Conservation (phyloP, 2,113 vertebrate genomes). For the Serinus canaria region DNA sequence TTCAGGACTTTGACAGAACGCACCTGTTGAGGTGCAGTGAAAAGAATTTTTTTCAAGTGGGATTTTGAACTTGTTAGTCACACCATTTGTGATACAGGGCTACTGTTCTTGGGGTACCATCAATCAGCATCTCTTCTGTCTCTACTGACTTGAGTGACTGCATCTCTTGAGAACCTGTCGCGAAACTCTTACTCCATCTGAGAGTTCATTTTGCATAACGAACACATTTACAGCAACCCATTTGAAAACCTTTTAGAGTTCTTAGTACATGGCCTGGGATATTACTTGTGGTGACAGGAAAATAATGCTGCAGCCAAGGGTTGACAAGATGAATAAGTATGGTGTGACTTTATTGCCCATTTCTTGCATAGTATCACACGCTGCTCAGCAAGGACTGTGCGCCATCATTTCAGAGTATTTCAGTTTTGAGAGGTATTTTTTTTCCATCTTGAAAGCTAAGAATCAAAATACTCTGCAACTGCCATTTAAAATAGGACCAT, state of each 20-base stretch:
- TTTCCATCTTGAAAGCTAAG: neutral
- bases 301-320: neutral
- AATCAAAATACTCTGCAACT: neutral
- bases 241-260: neutral
- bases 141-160: neutral
- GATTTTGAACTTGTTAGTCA: neutral
- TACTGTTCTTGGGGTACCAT: neutral
- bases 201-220: neutral
- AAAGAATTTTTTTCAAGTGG: neutral
- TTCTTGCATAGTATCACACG: neutral
- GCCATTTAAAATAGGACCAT: neutral
- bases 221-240: neutral
- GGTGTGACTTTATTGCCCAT: neutral
- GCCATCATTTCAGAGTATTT: neutral
- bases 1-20: neutral
- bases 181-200: neutral
- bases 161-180: neutral
- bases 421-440: neutral
- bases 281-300: neutral
- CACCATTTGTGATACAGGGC: neutral
- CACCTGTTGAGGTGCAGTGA: neutral
- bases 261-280: neutral
- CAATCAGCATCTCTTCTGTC: neutral
- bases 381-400: neutral
- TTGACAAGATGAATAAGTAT: neutral